Percentiles rank a stretch among this genome's conserved stretches.
phyloP scores from a whole-genome alignment of 2,888 invertebrate genomes.

The Mimas tiliae region DNA sequence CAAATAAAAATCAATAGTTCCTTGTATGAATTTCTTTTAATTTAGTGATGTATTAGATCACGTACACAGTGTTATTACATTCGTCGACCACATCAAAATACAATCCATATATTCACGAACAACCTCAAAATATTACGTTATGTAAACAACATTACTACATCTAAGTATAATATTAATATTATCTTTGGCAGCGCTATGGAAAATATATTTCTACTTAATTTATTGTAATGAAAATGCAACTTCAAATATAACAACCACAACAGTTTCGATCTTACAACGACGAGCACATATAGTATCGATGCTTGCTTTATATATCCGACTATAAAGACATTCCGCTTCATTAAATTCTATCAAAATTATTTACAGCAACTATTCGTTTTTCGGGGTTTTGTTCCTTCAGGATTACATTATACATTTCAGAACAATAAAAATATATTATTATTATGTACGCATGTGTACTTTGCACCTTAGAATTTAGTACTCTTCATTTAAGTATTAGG shows the following conservation, averaged over 20 bases:
- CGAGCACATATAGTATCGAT: conserved; percentile 15
- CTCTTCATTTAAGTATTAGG: conserved; percentile 52
- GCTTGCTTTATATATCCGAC: conserved; percentile 1
- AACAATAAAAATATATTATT: conserved; percentile 60
- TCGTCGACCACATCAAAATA: conserved; percentile 76
- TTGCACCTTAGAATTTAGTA: conserved; percentile 50
- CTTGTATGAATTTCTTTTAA: conserved; percentile 68
- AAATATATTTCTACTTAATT: conserved; percentile 80
- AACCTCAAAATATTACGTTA: conserved; percentile 78
- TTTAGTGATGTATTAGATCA: conserved; percentile 73
- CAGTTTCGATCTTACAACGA: conserved; percentile 60
- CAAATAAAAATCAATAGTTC: conserved; percentile 39
- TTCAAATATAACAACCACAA: conserved; percentile 83
- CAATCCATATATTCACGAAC: conserved; percentile 78
- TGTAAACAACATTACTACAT: conserved; percentile 80
- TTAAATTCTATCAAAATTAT: conserved; percentile 69
- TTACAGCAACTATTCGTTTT: conserved; percentile 67
- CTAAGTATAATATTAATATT: conserved; percentile 74
- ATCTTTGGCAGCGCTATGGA: conserved; percentile 85
- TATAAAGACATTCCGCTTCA: conserved; percentile 52
- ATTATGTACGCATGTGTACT: conserved; percentile 53
- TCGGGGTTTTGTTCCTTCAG: conserved; percentile 80
- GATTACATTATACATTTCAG: conserved; percentile 63
- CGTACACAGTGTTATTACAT: conserved; percentile 75
- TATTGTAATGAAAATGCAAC: conserved; percentile 82